Conservation (phyloP, 2,113 vertebrate genomes). For the Hippocampus barbouri region DNA sequence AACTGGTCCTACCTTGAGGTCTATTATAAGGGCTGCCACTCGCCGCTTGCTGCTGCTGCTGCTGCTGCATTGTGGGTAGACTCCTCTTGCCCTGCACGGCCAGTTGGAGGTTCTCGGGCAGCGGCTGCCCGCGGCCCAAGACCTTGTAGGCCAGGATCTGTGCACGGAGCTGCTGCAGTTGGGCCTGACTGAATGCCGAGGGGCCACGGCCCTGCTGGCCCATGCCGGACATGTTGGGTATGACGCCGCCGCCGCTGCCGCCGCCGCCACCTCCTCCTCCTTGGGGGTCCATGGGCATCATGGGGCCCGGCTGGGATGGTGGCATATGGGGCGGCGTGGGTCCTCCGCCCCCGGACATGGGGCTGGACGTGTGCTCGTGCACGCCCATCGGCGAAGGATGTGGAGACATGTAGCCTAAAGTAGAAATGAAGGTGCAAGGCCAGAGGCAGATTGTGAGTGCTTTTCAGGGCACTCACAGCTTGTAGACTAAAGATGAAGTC, state of each 20-base stretch:
- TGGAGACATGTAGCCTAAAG: slow-evolving; percentile 90
- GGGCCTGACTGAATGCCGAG: slow-evolving; percentile 91
- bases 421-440: slow-evolving; percentile 1
- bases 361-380: slow-evolving; percentile 89
- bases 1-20: slow-evolving; percentile 75
- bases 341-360: slow-evolving; percentile 76
- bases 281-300: slow-evolving; percentile 87
- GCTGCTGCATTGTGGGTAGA: slow-evolving; percentile 90
- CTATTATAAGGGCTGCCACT: slow-evolving; percentile 79
- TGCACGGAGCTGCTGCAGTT: slow-evolving; percentile 94
- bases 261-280: slow-evolving; percentile 29
- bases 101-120: slow-evolving; percentile 95
- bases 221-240: slow-evolving; percentile 73
- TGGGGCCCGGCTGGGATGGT: slow-evolving; percentile 79
- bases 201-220: slow-evolving; percentile 82
- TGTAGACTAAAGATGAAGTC: no score
- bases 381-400: slow-evolving; percentile 90
- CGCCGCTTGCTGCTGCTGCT: slow-evolving; percentile 52
- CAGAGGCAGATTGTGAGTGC: no score
- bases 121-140: slow-evolving; percentile 89
- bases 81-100: slow-evolving; percentile 95
- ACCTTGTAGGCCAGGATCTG: slow-evolving; percentile 99
- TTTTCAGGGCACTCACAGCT: background rate
- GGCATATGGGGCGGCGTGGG: slow-evolving; percentile 93
- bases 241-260: slow-evolving; percentile 13